phyloP scores from a whole-genome alignment of 2,888 invertebrate genomes.

The Drosophila pegasa region DNA sequence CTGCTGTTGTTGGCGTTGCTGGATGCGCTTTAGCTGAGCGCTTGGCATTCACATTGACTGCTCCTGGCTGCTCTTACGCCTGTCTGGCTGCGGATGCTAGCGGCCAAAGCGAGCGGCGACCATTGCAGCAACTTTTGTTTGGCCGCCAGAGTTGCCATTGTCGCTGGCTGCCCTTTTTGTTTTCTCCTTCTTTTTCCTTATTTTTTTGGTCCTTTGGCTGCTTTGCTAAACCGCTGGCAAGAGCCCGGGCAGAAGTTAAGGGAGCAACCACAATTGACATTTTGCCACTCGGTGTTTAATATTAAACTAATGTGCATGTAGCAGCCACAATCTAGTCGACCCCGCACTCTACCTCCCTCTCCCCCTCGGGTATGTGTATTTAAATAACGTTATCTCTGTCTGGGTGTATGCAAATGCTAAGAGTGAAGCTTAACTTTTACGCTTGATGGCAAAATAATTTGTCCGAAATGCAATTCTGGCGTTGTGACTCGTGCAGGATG shows the following conservation, averaged over 20 bases:
- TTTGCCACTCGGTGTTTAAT: constrained; percentile 66
- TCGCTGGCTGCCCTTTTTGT: constrained; percentile 23
- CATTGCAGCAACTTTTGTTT: constrained; percentile 55
- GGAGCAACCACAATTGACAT: constrained; percentile 52
- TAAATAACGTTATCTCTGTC: constrained; percentile 61
- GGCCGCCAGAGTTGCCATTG: constrained; percentile 57
- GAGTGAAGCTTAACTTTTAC: constrained; percentile 57
- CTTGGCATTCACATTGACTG: constrained; percentile 57
- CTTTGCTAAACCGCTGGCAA: constrained; percentile 39
- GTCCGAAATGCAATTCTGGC: constrained; percentile 45
- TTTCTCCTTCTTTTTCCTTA: not conserved
- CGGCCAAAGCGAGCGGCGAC: constrained; percentile 49
- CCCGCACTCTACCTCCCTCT: not conserved
- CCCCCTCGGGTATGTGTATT: constrained; percentile 40
- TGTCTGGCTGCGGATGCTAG: constrained; percentile 57
- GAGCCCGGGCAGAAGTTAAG: not conserved
- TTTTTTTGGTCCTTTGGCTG: constrained; percentile 10
- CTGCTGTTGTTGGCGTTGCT: constrained; percentile 22
- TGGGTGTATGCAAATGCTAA: constrained; percentile 60
- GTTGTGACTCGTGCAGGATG: constrained; percentile 8
- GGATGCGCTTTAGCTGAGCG: constrained; percentile 59
- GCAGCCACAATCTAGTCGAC: constrained; percentile 44
- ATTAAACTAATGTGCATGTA: constrained; percentile 67
- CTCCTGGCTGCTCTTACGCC: constrained; percentile 50
- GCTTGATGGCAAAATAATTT: constrained; percentile 71